A percentile compares a stretch with the other conserved stretches of the same genome.
Evolutionary conservation across 2,113 vertebrate genomes (phyloP).

Genomic region (Phrynosoma platyrhinos): DNA sequence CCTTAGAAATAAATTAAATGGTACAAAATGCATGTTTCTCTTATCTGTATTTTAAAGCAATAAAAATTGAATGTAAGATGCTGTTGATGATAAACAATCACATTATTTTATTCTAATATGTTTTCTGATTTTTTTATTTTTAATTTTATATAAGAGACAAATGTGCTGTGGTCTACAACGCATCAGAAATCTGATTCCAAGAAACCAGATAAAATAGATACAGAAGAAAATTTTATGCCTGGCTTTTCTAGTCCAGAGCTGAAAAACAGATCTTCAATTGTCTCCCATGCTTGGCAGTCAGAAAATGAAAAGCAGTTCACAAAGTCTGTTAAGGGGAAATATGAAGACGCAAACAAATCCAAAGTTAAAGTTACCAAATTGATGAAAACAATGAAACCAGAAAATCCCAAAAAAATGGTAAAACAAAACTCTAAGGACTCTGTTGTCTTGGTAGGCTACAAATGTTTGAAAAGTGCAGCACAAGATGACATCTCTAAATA

Average conservation of each 20-base stretch:
- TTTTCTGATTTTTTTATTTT: conserved; percentile 57
- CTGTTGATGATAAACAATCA: conserved; percentile 45
- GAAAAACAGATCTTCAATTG: conserved; percentile 78
- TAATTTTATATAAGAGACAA: conserved; percentile 84
- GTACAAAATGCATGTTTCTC: conserved; percentile 10
- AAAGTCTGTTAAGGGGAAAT: conserved; percentile 81
- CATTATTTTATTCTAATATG: conserved; percentile 68
- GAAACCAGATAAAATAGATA: conserved; percentile 86
- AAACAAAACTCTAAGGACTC: conserved; percentile 96
- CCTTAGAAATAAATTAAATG: not conserved
- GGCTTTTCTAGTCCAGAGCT: conserved; percentile 82
- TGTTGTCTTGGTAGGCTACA: conserved; percentile 95
- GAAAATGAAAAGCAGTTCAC: conserved; percentile 84
- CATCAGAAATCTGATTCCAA: conserved; percentile 83
- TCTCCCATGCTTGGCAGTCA: conserved; percentile 82
- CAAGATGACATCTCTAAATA: conserved; percentile 80
- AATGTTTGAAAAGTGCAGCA: conserved; percentile 89
- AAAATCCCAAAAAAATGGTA: conserved; percentile 92
- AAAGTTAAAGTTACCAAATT: conserved; percentile 94
- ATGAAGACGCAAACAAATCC: conserved; percentile 87
- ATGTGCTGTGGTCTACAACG: conserved; percentile 92
- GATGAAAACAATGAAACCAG: conserved; percentile 93
- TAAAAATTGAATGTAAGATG: conserved; percentile 51
- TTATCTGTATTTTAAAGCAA: conserved; percentile 56
- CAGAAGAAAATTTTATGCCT: conserved; percentile 84